A percentile compares a stretch with the other conserved stretches of the same genome.
Conservation (phyloP, 2,113 vertebrate species). For the Ifrita kowaldi region DNA sequence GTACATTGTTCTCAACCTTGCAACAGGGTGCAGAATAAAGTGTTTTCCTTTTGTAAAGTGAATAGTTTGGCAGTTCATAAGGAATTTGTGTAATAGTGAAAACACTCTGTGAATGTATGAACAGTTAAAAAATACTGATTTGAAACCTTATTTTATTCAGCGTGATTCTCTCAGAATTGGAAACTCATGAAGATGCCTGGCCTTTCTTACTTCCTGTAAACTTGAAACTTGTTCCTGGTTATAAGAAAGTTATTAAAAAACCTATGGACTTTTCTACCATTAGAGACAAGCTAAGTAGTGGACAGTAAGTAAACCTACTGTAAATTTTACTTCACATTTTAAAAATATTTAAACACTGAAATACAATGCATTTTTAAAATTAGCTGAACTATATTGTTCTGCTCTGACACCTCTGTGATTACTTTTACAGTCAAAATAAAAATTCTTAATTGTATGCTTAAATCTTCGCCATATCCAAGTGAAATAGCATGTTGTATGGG, state of each 20-base stretch:
- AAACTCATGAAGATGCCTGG: conserved; percentile 97
- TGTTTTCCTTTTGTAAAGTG: background rate
- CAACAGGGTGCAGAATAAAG: background rate
- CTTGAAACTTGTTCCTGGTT: conserved; percentile 96
- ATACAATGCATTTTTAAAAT: background rate
- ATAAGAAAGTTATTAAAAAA: conserved; percentile 98
- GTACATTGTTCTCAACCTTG: background rate
- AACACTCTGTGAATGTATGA: background rate
- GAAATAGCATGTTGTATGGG: background rate
- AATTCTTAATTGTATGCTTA: background rate
- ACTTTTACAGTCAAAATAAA: background rate
- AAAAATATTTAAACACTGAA: background rate
- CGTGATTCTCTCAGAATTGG: conserved; percentile 92
- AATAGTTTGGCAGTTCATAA: background rate
- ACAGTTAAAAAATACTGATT: background rate
- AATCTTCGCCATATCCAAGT: background rate
- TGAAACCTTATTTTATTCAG: conserved; percentile 69
- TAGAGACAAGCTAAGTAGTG: conserved; percentile 91
- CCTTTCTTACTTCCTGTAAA: conserved; percentile 98
- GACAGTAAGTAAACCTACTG: conserved; percentile 82
- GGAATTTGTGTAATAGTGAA: background rate
- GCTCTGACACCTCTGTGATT: background rate
- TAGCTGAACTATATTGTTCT: background rate
- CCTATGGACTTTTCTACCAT: conserved; percentile 99
- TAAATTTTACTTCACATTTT: background rate